Base-by-base conservation (phyloP, 2,888 invertebrate species). In the Phortica magna region DNA sequence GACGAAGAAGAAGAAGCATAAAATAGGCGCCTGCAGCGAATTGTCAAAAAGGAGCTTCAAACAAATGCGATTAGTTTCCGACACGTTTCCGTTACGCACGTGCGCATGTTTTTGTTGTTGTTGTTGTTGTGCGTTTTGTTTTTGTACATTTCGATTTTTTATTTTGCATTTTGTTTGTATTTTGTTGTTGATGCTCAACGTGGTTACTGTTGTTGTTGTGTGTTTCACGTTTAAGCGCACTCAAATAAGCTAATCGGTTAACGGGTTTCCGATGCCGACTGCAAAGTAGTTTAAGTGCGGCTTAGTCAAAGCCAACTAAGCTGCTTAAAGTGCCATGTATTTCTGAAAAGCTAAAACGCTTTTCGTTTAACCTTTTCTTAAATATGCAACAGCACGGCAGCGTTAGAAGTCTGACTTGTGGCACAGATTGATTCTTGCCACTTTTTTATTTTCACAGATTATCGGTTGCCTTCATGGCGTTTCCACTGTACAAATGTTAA, bases 51-150 rank as follows among this genome's bases (percentile, higher is more conserved):
- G 22, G 5, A 59, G 12, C 17, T 10, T 17, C 7, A 10, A 61
- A 61, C 61, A 61, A 61, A 61, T 61, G 61, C 22, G 61, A 61
- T 61, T 61, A 61, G 61, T 22, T 48, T 61, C 19, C 22, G 61
- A 22, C 9, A 22, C 61, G 61, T 61, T 61, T 17, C 17, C 17
- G 61, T 22, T 22, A 61, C 61, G 61, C 61, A 61, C 61, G 61
- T 61, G 61, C 22, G 22, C 59, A 6, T 59, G 59, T 9, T 22
- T 4, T 22, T 61, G 17, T 17, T 59, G 17, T 17, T 19, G 17
- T 17, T 61, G 19, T 22, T 61, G 19, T 12, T 61, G 22, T 17
- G 1, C 61, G 10, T 61, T 3, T 12, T 9, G 19, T 61, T 22
- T 7, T 22, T 5, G 7, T 2, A 19, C 19, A 61, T 19, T 61